Percentiles rank a stretch among this genome's conserved stretches.
phyloP scores from a whole-genome alignment of 2,888 invertebrate genomes.

The Trisateles emortualis region DNA sequence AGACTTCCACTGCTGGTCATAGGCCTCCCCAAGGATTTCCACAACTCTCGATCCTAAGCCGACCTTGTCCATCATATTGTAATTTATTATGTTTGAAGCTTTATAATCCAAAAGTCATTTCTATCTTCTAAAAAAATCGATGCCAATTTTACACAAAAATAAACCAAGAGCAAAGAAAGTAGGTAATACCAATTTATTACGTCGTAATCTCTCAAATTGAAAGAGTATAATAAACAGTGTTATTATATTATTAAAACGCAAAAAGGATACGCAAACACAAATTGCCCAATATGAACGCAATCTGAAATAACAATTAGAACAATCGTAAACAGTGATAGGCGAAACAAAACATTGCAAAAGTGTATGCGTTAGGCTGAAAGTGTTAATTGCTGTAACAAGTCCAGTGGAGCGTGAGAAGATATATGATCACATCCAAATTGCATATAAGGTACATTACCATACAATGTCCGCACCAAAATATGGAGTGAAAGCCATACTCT shows the following conservation, averaged over 20 bases:
- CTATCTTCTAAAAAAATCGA: no score
- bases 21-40: no score
- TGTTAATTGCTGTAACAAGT: slow-evolving; percentile 66
- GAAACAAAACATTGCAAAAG: slow-evolving; percentile 54
- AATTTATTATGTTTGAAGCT: no score
- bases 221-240: no score
- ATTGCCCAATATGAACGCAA: slow-evolving; percentile 25
- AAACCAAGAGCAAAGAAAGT: no score
- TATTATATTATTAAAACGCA: background rate
- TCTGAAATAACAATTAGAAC: slow-evolving; percentile 40
- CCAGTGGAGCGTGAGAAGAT: slow-evolving; percentile 70
- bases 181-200: no score
- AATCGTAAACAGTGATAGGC: slow-evolving; percentile 46
- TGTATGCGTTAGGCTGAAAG: slow-evolving; percentile 50
- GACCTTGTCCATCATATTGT: no score
- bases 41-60: no score
- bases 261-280: slow-evolving; percentile 2
- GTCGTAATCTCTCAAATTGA: no score
- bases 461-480: slow-evolving; percentile 66
- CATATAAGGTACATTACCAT: slow-evolving; percentile 66
- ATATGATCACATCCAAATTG: slow-evolving; percentile 60
- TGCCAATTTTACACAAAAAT: no score
- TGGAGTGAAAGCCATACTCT: slow-evolving; percentile 65
- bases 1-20: no score
- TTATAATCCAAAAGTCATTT: no score